A percentile compares a stretch with the other conserved stretches of the same genome.
Evolutionary conservation across 2,888 invertebrate genomes (phyloP).

Genomic region (Pristionchus mayeri): DNA sequence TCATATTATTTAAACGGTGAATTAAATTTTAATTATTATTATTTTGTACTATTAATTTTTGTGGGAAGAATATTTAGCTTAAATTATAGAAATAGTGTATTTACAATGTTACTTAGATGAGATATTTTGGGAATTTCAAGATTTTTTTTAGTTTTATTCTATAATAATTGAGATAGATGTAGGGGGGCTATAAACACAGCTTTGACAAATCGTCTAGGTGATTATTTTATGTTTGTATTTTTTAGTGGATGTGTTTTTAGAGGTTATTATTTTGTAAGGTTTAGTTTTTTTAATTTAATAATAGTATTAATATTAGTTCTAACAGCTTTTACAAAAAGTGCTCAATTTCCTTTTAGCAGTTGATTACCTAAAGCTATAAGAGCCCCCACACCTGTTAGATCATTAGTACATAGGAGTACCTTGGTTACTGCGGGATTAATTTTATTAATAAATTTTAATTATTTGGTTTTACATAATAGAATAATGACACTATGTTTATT

Average conservation of each 20-base stretch:
- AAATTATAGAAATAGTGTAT: conserved; percentile 64
- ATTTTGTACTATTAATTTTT: conserved; percentile 65
- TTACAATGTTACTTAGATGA: conserved; percentile 63
- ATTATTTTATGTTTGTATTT: conserved; percentile 81
- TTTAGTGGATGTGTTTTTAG: conserved; percentile 79
- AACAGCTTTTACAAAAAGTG: conserved; percentile 85
- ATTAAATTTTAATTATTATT: conserved; percentile 66
- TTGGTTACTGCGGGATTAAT: conserved; percentile 85
- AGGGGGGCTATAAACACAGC: conserved; percentile 81
- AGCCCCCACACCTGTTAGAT: conserved; percentile 86
- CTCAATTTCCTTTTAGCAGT: conserved; percentile 87
- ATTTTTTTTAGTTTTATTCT: conserved; percentile 64
- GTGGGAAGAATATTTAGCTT: conserved; percentile 64
- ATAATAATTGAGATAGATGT: conserved; percentile 69
- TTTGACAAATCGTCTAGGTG: conserved; percentile 85
- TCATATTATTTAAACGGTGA: conserved; percentile 64
- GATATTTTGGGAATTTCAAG: conserved; percentile 65
- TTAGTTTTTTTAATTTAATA: conserved; percentile 62
- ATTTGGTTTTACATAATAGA: conserved; percentile 82
- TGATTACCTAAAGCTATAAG: conserved; percentile 86
- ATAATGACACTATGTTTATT: conserved; percentile 82
- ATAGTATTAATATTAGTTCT: conserved; percentile 78
- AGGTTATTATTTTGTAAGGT: conserved; percentile 78
- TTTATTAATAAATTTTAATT: conserved; percentile 67
- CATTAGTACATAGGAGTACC: conserved; percentile 86